A percentile compares a stretch with the other conserved stretches of the same genome.
These are phyloP conservation scores for Rhopalosiphum nymphaeae DNA, from an alignment of 2,888 invertebrate genomes.

Conservation along the genomic window DNA sequence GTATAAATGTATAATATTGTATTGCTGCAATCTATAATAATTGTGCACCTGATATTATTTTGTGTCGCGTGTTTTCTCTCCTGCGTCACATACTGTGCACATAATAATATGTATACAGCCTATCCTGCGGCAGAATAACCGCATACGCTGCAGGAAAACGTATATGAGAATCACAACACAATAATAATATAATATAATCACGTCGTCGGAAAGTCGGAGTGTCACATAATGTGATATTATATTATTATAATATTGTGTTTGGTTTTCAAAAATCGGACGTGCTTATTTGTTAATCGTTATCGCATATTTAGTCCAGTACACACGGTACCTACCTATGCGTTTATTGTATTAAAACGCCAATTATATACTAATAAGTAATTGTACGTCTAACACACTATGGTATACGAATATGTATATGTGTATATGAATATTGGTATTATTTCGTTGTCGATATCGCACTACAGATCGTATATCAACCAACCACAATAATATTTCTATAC, in stretches of 20 bases:
- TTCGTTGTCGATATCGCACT: neutral
- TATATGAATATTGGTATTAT: neutral
- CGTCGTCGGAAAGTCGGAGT: neutral
- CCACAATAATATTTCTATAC: neutral
- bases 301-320: neutral
- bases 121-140: neutral
- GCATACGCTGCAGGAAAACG: neutral
- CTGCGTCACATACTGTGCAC: neutral
- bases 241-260: neutral
- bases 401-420: neutral
- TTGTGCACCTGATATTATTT: neutral
- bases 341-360: neutral
- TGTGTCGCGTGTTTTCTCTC: neutral
- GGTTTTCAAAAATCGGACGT: slow-evolving; percentile 17
- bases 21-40: neutral
- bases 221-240: neutral
- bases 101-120: neutral
- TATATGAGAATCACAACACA: neutral
- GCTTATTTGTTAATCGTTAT: neutral
- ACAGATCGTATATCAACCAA: neutral
- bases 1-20: neutral
- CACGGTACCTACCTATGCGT: no score
- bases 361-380: neutral
- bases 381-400: neutral
- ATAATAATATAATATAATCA: neutral